Evolutionary conservation across 2,888 invertebrate genomes (phyloP).

Genomic region (Axea sp.): DNA sequence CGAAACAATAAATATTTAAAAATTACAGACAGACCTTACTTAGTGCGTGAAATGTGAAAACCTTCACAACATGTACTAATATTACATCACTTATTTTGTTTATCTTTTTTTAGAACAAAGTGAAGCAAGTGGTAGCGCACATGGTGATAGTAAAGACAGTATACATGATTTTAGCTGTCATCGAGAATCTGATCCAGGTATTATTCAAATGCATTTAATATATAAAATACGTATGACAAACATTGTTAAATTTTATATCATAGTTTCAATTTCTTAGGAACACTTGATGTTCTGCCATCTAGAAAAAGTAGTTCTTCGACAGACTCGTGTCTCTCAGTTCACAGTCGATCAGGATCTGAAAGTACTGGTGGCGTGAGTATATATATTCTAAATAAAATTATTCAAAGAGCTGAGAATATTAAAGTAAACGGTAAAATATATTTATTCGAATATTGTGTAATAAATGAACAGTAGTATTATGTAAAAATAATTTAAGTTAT

Average conservation of each 20-base stretch:
- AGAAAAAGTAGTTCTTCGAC: conserved; percentile 83
- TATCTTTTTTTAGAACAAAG: conserved; percentile 72
- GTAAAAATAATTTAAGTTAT: too few relatives aligned
- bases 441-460: too few relatives aligned
- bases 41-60: too few relatives aligned
- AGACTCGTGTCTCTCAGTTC: conserved; percentile 82
- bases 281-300: conserved; percentile 78
- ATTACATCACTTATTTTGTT: neutral
- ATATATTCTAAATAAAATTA: too few relatives aligned
- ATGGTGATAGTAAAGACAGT: conserved; percentile 77
- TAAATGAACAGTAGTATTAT: too few relatives aligned
- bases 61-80: too few relatives aligned
- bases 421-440: too few relatives aligned
- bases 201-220: neutral
- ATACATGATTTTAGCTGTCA: conserved; percentile 74
- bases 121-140: conserved; percentile 73
- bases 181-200: conserved; percentile 74
- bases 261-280: conserved; percentile 58
- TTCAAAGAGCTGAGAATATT: too few relatives aligned
- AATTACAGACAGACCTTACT: too few relatives aligned
- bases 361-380: conserved; percentile 78
- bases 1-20: too few relatives aligned
- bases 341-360: conserved; percentile 81
- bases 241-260: too few relatives aligned
- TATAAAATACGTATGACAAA: neutral